These are phyloP conservation scores for Suricata suricatta DNA, from an alignment of 2,113 vertebrate species.

Conservation along the genomic window DNA sequence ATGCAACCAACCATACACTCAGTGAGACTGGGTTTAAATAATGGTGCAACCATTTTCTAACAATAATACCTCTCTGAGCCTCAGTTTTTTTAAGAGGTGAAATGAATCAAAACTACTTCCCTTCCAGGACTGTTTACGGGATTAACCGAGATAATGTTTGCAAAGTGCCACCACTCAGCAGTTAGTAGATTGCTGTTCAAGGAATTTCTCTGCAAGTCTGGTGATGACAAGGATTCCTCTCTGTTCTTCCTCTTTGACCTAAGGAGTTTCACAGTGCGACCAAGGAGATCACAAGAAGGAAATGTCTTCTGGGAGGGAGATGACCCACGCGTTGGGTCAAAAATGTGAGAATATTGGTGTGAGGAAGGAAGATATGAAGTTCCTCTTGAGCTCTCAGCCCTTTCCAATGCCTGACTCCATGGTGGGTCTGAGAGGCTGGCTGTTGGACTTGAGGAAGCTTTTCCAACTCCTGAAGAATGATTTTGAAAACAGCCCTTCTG, in stretches of 20 bases:
- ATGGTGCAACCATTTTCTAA: neutral
- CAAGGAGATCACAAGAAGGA: neutral
- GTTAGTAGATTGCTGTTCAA: neutral
- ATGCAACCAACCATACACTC: neutral
- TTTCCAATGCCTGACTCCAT: neutral
- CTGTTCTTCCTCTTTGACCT: neutral
- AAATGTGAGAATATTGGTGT: neutral
- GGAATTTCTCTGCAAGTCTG: neutral
- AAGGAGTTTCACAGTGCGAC: neutral
- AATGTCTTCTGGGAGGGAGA: slow-evolving; percentile 6
- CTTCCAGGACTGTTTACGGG: neutral
- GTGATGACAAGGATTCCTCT: neutral
- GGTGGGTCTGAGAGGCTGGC: neutral
- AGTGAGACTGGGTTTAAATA: neutral
- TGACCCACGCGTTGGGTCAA: neutral
- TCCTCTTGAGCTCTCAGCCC: neutral
- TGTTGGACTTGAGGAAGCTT: slow-evolving; percentile 38
- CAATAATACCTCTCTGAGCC: neutral
- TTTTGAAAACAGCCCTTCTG: slow-evolving; percentile 80
- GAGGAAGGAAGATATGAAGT: neutral
- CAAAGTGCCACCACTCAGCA: neutral
- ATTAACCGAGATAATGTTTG: neutral
- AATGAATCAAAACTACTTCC: neutral
- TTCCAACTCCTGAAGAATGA: slow-evolving; percentile 64
- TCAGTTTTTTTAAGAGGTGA: slow-evolving; percentile 41